A percentile compares a stretch with the other conserved stretches of the same genome.
Evolutionary conservation across 1,140 invertebrate species (phyloP).

Genomic region (Drosophila bifasciata): DNA sequence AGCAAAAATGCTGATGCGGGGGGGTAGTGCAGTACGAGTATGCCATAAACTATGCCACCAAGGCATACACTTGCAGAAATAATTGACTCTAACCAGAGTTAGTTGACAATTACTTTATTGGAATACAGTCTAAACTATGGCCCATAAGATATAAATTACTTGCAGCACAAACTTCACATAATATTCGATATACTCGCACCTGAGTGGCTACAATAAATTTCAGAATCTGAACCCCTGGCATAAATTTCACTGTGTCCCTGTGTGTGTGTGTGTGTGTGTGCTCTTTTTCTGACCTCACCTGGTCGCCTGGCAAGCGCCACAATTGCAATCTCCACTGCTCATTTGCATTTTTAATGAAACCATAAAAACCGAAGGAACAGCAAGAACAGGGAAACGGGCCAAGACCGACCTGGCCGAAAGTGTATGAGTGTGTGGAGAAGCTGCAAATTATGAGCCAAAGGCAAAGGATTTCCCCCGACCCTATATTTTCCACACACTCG

Average conservation of each 20-base stretch:
- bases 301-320: conserved; percentile 22
- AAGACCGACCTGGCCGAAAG: conserved; percentile 22
- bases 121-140: background rate
- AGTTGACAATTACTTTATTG: background rate
- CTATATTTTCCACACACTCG: conserved; percentile 13
- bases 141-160: conserved; percentile 10
- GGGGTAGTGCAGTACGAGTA: conserved; percentile 19
- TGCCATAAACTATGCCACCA: conserved; percentile 47
- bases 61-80: conserved; percentile 25
- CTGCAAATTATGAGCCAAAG: conserved; percentile 65
- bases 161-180: background rate
- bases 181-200: conserved; percentile 32
- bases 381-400: background rate
- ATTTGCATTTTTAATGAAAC: conserved; percentile 78
- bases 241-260: conserved; percentile 66
- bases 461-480: conserved; percentile 15
- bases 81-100: background rate
- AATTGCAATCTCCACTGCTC: conserved; percentile 72
- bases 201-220: conserved; percentile 39
- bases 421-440: conserved; percentile 39
- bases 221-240: conserved; percentile 62
- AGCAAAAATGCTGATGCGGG: conserved; percentile 23
- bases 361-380: conserved; percentile 29
- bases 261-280: conserved; percentile 54
- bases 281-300: conserved; percentile 48